Conservation (phyloP, 2,888 invertebrate species). For the Ormyrus pomaceus region DNA sequence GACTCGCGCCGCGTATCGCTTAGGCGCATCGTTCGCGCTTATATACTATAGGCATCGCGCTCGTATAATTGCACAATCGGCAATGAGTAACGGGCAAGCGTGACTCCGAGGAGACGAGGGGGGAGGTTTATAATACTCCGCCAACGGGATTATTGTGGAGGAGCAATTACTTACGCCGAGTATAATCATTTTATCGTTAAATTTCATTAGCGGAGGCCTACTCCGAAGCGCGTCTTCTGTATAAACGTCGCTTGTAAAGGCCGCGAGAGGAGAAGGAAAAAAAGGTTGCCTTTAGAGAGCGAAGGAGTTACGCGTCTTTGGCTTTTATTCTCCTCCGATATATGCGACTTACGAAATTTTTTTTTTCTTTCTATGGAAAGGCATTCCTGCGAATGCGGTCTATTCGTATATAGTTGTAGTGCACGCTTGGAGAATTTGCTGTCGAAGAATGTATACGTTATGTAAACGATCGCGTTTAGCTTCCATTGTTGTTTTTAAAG, state of each 20-base stretch:
- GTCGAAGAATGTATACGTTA: no score
- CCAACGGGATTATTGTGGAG: conserved; percentile 31
- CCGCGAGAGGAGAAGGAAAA: no score
- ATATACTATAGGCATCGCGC: conserved; percentile 31
- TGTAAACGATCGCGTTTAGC: no score
- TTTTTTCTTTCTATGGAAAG: background rate
- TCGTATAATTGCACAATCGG: conserved; percentile 54
- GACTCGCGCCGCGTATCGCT: conserved; percentile 18
- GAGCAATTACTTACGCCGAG: conserved; percentile 47
- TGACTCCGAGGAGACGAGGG: conserved; percentile 18
- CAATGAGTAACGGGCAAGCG: conserved; percentile 47
- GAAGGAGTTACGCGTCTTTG: background rate
- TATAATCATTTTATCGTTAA: conserved; percentile 51
- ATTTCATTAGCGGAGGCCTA: conserved; percentile 38
- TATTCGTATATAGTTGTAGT: no score
- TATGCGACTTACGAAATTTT: background rate
- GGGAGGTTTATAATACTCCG: background rate
- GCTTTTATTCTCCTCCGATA: no score
- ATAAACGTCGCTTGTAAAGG: conserved; percentile 5
- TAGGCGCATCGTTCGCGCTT: conserved; percentile 21
- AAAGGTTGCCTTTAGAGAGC: no score
- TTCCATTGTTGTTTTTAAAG: no score
- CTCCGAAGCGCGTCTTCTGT: background rate
- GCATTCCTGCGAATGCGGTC: background rate
- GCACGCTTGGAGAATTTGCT: no score